Evolutionary conservation across 2,113 vertebrate species (phyloP).

Genomic region (Mormoops blainvillei): DNA sequence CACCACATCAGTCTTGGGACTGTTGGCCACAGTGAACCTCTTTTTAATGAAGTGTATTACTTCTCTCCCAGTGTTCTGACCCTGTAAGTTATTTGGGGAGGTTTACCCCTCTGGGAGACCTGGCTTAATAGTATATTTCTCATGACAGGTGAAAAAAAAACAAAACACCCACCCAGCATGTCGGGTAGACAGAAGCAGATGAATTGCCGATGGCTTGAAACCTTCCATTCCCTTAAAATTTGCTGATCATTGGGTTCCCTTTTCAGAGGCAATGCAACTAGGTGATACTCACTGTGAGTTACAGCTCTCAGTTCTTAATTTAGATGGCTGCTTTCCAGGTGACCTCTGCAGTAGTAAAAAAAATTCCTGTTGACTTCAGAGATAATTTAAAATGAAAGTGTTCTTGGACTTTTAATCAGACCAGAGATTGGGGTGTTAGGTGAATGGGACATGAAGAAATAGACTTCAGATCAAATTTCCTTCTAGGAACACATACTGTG

Average conservation of each 20-base stretch:
- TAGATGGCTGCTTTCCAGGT: background rate
- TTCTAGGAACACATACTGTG: background rate
- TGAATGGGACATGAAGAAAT: background rate
- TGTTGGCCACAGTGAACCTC: background rate
- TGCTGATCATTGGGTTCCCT: background rate
- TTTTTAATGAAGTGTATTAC: background rate
- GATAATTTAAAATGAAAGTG: conserved; percentile 45
- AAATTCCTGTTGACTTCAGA: conserved; percentile 14
- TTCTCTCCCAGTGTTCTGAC: background rate
- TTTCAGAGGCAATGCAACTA: background rate
- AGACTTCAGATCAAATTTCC: background rate
- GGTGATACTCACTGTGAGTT: background rate
- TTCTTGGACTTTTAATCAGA: conserved; percentile 26
- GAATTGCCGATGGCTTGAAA: background rate
- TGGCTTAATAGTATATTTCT: background rate
- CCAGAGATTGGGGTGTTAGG: background rate
- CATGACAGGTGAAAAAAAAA: background rate
- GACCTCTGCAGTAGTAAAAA: conserved; percentile 14
- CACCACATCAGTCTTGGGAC: background rate
- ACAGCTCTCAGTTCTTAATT: background rate
- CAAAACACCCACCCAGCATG: background rate
- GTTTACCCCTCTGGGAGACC: background rate
- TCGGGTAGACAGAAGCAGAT: background rate
- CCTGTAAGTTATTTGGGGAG: background rate
- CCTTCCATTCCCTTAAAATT: background rate